Evolutionary conservation across 2,113 vertebrate genomes (phyloP).

Genomic region (Dipodomys merriami): DNA sequence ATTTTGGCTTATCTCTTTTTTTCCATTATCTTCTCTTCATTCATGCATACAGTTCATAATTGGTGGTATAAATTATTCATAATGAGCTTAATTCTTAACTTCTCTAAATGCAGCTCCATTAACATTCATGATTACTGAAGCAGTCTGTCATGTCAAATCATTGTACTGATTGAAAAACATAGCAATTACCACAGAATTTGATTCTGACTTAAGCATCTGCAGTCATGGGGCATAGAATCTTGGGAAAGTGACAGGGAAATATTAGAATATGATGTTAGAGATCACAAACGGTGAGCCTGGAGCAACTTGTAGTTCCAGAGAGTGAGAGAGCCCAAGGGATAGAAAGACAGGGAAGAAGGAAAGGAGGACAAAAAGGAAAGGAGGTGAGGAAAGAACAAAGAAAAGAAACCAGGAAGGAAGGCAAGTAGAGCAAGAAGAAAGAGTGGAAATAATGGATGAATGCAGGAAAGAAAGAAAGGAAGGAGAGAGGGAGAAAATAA

Average conservation of each 20-base stretch:
- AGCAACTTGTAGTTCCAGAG: background rate
- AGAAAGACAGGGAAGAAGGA: background rate
- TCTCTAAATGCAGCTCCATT: constrained; percentile 56
- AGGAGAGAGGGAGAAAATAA: background rate
- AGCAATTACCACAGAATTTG: constrained; percentile 24
- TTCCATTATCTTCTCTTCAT: constrained; percentile 28
- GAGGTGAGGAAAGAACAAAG: background rate
- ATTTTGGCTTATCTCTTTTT: constrained; percentile 37
- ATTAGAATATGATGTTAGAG: background rate
- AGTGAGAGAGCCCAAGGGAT: background rate
- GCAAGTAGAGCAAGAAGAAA: background rate
- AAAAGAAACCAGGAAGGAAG: background rate
- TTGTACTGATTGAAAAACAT: constrained; percentile 44
- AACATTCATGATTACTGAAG: constrained; percentile 41
- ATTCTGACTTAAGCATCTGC: background rate
- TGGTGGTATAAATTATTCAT: constrained; percentile 55
- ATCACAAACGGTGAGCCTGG: background rate
- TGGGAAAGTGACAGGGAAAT: background rate
- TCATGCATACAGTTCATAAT: constrained; percentile 43
- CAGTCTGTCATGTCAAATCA: constrained; percentile 53
- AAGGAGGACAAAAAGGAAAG: background rate
- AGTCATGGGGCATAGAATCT: background rate
- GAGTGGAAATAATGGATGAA: too few relatives aligned
- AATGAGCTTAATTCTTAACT: constrained; percentile 56
- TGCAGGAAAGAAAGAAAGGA: background rate